These are phyloP conservation scores for Coremacera marginata DNA, from an alignment of 2,888 invertebrate species.

Conservation along the genomic window DNA sequence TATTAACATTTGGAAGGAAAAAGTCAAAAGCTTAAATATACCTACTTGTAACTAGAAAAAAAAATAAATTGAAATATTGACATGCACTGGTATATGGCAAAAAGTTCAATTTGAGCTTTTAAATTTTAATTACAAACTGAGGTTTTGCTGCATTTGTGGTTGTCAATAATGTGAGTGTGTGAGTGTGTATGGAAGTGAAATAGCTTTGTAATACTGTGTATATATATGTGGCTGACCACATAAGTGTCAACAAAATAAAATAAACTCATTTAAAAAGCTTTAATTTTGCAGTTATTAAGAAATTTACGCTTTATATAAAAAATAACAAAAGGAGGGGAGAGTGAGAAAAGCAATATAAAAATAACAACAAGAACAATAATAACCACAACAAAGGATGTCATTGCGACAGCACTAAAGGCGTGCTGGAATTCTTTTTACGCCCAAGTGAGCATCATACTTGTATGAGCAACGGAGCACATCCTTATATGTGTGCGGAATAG, in stretches of 20 bases:
- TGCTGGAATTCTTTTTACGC: neutral
- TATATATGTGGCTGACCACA: neutral
- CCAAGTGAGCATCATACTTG: neutral
- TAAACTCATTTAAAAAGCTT: constrained; percentile 23
- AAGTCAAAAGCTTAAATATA: neutral
- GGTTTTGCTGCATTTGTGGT: neutral
- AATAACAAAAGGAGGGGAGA: neutral
- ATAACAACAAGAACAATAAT: neutral
- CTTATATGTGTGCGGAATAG: neutral
- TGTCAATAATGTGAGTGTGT: neutral
- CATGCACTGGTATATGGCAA: constrained; percentile 8
- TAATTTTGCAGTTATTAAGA: constrained; percentile 4
- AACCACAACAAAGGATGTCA: neutral
- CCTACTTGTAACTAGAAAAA: neutral
- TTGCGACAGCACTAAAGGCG: neutral
- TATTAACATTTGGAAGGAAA: neutral
- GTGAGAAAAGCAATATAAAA: neutral
- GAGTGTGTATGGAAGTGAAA: neutral
- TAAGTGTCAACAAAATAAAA: constrained; percentile 16
- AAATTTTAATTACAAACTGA: constrained; percentile 3
- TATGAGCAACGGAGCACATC: neutral
- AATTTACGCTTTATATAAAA: neutral
- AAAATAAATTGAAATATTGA: neutral
- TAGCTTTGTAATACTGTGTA: no score
- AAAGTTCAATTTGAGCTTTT: neutral